Percentiles rank a stretch among this genome's conserved stretches.
Conservation (phyloP, 2,113 vertebrate genomes). For the Psephotus haematonotus region DNA sequence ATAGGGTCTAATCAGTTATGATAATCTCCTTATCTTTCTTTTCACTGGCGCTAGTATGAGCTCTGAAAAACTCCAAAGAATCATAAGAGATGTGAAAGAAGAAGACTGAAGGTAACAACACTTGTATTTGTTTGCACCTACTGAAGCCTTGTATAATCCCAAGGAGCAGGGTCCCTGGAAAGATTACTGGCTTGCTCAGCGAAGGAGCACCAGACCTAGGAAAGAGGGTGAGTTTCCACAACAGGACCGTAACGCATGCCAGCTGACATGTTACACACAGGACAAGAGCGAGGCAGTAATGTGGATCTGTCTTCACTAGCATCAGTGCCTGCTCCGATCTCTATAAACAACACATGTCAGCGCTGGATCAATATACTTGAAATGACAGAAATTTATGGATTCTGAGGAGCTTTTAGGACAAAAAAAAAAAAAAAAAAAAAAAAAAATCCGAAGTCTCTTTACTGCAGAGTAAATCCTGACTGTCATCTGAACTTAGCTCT, state of each 20-base stretch:
- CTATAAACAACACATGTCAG: conserved; percentile 44
- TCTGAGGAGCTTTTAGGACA: conserved; percentile 17
- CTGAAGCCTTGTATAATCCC: neutral
- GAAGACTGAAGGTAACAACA: neutral
- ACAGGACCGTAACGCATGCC: neutral
- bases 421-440: neutral
- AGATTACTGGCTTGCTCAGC: neutral
- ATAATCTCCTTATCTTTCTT: neutral
- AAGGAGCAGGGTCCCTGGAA: neutral
- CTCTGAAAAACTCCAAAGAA: neutral
- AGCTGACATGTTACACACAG: conserved; percentile 32
- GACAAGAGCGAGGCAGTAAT: neutral
- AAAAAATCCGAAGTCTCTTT: neutral
- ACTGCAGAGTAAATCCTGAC: neutral
- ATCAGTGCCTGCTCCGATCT: neutral
- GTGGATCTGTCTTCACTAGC: conserved; percentile 12
- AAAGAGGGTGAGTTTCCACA: neutral
- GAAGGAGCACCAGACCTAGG: neutral
- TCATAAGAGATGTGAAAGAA: neutral
- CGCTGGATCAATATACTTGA: conserved; percentile 29
- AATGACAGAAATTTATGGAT: conserved; percentile 53
- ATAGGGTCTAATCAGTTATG: neutral
- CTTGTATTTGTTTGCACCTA: fast-evolving
- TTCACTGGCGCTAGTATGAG: neutral
- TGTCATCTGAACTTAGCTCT: neutral